These are phyloP conservation scores for Scaptomyza reducta DNA, from an alignment of 2,888 invertebrate genomes.

Conservation along the genomic window DNA sequence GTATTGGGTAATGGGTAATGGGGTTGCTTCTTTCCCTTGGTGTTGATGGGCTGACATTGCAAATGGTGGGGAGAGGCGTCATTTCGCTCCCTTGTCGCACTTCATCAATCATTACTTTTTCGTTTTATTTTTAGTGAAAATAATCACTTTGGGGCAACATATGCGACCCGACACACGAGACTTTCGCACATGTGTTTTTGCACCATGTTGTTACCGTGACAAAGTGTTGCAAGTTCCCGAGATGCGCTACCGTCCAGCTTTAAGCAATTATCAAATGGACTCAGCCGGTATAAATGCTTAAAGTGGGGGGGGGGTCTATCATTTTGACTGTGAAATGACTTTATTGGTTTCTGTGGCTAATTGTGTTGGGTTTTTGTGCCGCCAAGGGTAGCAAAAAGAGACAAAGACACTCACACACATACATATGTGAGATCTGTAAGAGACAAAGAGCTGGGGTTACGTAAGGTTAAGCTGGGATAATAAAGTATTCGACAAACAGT, in stretches of 20 bases:
- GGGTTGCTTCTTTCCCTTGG: constrained; percentile 33
- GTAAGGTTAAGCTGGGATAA: constrained; percentile 43
- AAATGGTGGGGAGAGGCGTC: constrained; percentile 21
- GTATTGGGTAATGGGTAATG: neutral
- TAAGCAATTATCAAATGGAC: constrained; percentile 74
- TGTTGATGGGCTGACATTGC: constrained; percentile 46
- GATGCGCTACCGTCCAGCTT: constrained; percentile 55
- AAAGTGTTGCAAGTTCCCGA: constrained; percentile 33
- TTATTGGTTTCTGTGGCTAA: constrained; percentile 61
- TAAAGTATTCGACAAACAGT: constrained; percentile 34
- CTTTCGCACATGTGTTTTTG: constrained; percentile 71
- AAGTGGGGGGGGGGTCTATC: constrained; percentile 5
- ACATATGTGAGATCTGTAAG: neutral
- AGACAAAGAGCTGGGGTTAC: constrained; percentile 29
- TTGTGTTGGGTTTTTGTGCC: constrained; percentile 23
- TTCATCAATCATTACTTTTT: constrained; percentile 76
- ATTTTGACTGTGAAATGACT: constrained; percentile 66
- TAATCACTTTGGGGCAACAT: constrained; percentile 75
- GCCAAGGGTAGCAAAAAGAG: constrained; percentile 22
- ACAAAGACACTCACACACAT: neutral
- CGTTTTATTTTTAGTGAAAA: constrained; percentile 77
- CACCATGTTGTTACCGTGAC: constrained; percentile 28
- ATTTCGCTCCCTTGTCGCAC: constrained; percentile 69
- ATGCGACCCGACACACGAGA: constrained; percentile 54
- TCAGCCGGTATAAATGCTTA: neutral